phyloP scores from a whole-genome alignment of 2,113 vertebrate species.

The Beaufortia kweichowensis region DNA sequence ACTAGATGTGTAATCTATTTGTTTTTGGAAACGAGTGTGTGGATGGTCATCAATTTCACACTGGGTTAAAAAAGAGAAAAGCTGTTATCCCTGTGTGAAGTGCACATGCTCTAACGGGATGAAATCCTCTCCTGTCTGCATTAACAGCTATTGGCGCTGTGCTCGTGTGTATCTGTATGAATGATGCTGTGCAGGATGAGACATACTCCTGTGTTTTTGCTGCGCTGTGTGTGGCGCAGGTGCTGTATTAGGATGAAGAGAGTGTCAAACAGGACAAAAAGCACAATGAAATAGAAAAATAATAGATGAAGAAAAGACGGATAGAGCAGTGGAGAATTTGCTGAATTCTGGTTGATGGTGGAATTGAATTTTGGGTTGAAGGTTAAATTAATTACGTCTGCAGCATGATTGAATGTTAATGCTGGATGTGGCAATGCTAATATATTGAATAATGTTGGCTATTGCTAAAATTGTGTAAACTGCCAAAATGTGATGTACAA shows the following conservation, averaged over 20 bases:
- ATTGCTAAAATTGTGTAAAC: too few species aligned
- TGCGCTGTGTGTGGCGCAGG: conserved; percentile 25
- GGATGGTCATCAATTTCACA: conserved; percentile 25
- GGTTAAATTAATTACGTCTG: neutral
- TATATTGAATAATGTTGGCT: neutral
- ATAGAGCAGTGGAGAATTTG: conserved; percentile 5
- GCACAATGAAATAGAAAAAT: conserved; percentile 31
- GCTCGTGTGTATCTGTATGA: conserved; percentile 44
- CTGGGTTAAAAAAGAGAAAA: conserved; percentile 25
- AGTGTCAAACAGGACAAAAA: conserved; percentile 30
- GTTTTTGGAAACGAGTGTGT: conserved; percentile 1
- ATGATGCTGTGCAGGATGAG: conserved; percentile 27
- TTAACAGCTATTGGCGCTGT: conserved; percentile 30
- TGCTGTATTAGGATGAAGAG: conserved; percentile 29
- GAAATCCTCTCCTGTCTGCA: conserved; percentile 28
- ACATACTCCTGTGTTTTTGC: conserved; percentile 9
- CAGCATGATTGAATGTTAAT: neutral
- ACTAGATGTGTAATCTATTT: conserved; percentile 8
- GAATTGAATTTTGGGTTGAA: conserved; percentile 4
- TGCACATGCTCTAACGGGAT: conserved; percentile 21
- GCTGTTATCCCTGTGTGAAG: conserved; percentile 33
- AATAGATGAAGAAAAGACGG: conserved; percentile 24
- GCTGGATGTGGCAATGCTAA: neutral
- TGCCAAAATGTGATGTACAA: too few species aligned
- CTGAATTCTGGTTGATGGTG: conserved; percentile 18